Conservation (phyloP, 2,888 invertebrate species). For the Noctuana brunneofusca region DNA sequence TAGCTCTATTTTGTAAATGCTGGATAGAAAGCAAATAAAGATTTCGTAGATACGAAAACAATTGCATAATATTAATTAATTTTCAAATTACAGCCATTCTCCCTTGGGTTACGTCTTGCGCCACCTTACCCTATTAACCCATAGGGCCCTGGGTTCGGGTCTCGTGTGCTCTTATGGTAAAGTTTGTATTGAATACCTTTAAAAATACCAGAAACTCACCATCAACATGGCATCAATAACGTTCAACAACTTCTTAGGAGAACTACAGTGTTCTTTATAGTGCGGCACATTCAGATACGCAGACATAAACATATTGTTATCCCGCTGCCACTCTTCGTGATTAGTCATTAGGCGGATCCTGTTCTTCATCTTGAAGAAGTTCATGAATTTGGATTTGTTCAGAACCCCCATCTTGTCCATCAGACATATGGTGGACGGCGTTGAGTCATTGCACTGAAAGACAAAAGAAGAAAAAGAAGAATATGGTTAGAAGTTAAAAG, state of each 20-base stretch:
- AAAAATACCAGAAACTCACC: slow-evolving; percentile 49
- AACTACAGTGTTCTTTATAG: slow-evolving; percentile 62
- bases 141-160: no score
- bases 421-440: slow-evolving; percentile 58
- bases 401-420: slow-evolving; percentile 64
- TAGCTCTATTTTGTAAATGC: no score
- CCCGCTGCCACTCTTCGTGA: slow-evolving; percentile 47
- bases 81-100: no score
- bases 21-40: no score
- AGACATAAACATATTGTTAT: slow-evolving; percentile 50
- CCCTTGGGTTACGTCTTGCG: no score
- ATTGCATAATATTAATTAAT: no score
- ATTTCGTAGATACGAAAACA: no score
- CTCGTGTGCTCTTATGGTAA: no score
- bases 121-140: no score
- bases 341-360: slow-evolving; percentile 51
- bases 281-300: slow-evolving; percentile 54
- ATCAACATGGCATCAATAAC: slow-evolving; percentile 67
- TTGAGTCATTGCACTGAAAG: slow-evolving; percentile 61
- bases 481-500: no score
- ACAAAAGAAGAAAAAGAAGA: background rate
- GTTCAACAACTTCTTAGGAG: slow-evolving; percentile 66
- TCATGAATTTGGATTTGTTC: slow-evolving; percentile 69
- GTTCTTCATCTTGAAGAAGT: slow-evolving; percentile 70
- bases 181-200: background rate